Evolutionary conservation across 1,140 invertebrate genomes (phyloP).

Genomic region (Sesamia nonagrioides): DNA sequence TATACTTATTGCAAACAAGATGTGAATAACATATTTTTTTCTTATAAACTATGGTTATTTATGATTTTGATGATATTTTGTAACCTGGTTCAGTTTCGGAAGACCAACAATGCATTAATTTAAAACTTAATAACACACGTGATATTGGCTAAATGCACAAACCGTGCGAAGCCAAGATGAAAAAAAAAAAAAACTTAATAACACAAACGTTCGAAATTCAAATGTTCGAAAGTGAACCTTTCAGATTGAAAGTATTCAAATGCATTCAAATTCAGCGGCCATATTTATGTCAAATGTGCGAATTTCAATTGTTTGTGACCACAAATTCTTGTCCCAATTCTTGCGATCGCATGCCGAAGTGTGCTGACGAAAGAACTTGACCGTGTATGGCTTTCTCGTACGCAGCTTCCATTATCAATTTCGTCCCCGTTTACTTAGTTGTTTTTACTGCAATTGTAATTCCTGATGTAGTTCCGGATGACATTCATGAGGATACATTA

Average conservation of each 20-base stretch:
- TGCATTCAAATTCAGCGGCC: constrained; percentile 28
- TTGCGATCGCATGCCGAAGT: constrained; percentile 48
- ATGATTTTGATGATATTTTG: too few species aligned
- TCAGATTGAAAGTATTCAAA: not conserved
- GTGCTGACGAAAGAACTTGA: constrained; percentile 56
- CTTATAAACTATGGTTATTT: too few species aligned
- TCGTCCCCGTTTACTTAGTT: constrained; percentile 33
- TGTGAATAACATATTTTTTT: too few species aligned
- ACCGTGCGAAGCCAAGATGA: too few species aligned
- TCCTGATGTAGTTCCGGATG: constrained; percentile 35
- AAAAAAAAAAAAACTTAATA: too few species aligned
- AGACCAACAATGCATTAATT: too few species aligned
- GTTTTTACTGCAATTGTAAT: not conserved
- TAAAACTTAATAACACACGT: too few species aligned
- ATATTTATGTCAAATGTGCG: constrained; percentile 45
- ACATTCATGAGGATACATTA: not conserved
- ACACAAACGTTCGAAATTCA: not conserved
- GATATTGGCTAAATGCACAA: too few species aligned
- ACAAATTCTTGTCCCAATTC: constrained; percentile 49
- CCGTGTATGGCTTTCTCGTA: constrained; percentile 61
- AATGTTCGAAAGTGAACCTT: constrained; percentile 3
- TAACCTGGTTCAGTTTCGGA: too few species aligned
- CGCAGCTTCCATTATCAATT: constrained; percentile 66
- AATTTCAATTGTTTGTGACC: constrained; percentile 52
- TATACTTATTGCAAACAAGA: too few species aligned